Evolutionary conservation across 2,888 invertebrate species (phyloP).

Genomic region (Drosophila pseudotalamancana): DNA sequence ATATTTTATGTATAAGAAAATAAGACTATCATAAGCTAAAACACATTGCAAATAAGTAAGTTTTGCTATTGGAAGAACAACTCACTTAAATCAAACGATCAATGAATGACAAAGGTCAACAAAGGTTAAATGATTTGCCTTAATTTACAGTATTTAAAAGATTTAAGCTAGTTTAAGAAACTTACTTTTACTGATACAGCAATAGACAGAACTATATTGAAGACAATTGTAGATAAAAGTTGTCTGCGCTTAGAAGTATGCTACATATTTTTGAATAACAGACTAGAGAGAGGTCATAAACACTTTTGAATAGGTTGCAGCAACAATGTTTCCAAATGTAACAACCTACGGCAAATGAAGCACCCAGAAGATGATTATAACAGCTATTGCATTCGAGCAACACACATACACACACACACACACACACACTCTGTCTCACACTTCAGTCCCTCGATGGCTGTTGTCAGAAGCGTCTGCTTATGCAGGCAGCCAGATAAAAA

Average conservation of each 20-base stretch:
- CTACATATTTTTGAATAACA: neutral
- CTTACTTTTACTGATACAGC: neutral
- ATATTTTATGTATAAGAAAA: no score
- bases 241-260: neutral
- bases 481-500: constrained; percentile 50
- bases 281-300: no score
- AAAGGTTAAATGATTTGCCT: neutral
- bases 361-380: constrained; percentile 1
- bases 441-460: neutral
- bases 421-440: neutral
- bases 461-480: constrained; percentile 33
- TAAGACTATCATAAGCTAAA: constrained; percentile 11
- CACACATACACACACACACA: neutral
- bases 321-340: neutral
- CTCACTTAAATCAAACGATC: neutral
- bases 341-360: constrained; percentile 4
- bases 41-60: constrained; percentile 21
- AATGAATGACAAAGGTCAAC: neutral
- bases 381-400: neutral
- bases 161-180: neutral
- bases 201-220: neutral
- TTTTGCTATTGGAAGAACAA: neutral
- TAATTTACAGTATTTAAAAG: neutral
- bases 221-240: neutral
- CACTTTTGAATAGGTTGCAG: neutral